These are phyloP conservation scores for Xestobium rufovillosum DNA, from an alignment of 2,888 invertebrate species.

Conservation along the genomic window DNA sequence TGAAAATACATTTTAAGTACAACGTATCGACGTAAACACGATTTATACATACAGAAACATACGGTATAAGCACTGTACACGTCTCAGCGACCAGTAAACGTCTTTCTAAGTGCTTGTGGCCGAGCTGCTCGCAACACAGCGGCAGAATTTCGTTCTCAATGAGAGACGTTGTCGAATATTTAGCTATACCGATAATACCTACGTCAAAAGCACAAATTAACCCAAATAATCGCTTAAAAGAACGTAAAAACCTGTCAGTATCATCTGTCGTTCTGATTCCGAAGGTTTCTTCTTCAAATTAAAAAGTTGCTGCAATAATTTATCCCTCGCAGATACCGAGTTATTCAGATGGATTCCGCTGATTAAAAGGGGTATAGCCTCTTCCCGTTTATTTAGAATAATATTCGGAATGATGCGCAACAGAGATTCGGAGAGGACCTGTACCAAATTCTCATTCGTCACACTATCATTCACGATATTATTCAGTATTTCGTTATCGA, in stretches of 20 bases:
- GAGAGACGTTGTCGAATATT: constrained; percentile 44
- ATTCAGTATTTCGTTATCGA: constrained; percentile 35
- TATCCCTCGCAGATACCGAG: constrained; percentile 52
- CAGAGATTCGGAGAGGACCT: constrained; percentile 49
- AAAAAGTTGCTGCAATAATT: constrained; percentile 57
- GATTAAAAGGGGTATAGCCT: constrained; percentile 58
- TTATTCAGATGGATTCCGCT: constrained; percentile 54
- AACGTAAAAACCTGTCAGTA: constrained; percentile 53
- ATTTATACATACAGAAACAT: constrained; percentile 49
- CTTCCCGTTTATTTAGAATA: constrained; percentile 59
- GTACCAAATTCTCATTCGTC: constrained; percentile 42
- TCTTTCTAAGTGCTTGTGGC: constrained; percentile 58
- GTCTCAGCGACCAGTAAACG: constrained; percentile 61
- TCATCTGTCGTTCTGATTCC: constrained; percentile 54
- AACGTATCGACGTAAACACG: constrained; percentile 2
- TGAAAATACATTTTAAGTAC: constrained; percentile 3
- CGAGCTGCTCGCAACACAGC: constrained; percentile 66
- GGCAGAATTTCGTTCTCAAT: constrained; percentile 62
- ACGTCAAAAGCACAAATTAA: constrained; percentile 8
- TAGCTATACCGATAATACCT: constrained; percentile 46
- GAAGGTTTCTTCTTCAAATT: constrained; percentile 65
- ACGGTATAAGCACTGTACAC: constrained; percentile 57
- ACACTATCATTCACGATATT: constrained; percentile 38
- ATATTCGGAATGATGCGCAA: constrained; percentile 61
- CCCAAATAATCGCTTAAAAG: no score